These are phyloP conservation scores for Nemurella pictetii DNA, from an alignment of 2,888 invertebrate species.

Conservation along the genomic window DNA sequence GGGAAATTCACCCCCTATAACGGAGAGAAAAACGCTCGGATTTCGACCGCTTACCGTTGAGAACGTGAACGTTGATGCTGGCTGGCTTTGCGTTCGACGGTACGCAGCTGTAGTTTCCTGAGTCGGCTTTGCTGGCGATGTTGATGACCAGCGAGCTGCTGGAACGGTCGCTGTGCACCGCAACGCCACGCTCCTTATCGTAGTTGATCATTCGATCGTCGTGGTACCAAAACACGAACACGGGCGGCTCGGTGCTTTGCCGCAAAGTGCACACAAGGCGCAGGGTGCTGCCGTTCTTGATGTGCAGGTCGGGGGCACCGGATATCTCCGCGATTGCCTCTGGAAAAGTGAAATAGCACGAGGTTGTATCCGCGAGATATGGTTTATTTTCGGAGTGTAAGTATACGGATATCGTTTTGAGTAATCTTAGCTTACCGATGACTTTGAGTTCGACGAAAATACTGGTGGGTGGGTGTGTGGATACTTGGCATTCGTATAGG, in stretches of 20 bases:
- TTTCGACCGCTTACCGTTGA: constrained; percentile 69
- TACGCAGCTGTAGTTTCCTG: constrained; percentile 87
- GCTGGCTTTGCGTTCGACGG: constrained; percentile 88
- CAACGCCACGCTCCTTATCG: constrained; percentile 82
- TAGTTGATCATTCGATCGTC: constrained; percentile 92
- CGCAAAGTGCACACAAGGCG: constrained; percentile 70
- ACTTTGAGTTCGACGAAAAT: constrained; percentile 52
- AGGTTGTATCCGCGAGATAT: not conserved
- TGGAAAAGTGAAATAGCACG: constrained; percentile 49
- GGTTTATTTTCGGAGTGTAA: not conserved
- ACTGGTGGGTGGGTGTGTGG: constrained; percentile 53
- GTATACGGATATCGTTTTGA: not conserved
- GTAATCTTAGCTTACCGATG: too few species aligned
- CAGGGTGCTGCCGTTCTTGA: constrained; percentile 71
- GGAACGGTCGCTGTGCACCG: constrained; percentile 80
- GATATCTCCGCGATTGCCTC: constrained; percentile 72
- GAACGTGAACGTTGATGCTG: constrained; percentile 85
- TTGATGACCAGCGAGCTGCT: constrained; percentile 70
- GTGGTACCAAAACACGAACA: constrained; percentile 68
- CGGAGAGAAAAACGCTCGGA: not conserved
- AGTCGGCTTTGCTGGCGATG: constrained; percentile 68
- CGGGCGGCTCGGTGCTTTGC: constrained; percentile 68
- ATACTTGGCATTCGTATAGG: constrained; percentile 53
- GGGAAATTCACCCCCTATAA: not conserved
- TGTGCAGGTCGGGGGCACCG: constrained; percentile 70